Evolutionary conservation across 1,140 invertebrate genomes (phyloP).

Genomic region (Phortica variegata): DNA sequence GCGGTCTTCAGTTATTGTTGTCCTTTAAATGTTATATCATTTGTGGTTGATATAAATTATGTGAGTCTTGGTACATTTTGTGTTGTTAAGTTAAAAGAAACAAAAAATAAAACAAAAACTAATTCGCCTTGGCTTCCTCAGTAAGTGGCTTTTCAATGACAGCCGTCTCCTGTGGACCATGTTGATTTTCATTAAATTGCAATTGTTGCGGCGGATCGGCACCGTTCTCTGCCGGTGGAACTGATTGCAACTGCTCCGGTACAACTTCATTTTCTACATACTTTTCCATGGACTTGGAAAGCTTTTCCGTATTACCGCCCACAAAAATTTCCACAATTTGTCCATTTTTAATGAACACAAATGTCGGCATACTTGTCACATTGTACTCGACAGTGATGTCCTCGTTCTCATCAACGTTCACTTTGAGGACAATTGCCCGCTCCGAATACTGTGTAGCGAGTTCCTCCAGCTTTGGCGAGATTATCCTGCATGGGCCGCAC

Average conservation of each 20-base stretch:
- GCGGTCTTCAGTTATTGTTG: too few relatives aligned
- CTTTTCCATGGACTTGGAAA: constrained; percentile 67
- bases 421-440: constrained; percentile 62
- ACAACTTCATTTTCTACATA: constrained; percentile 15
- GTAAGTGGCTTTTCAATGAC: too few relatives aligned
- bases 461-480: constrained; percentile 78
- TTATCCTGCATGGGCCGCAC: constrained; percentile 92
- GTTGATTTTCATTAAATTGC: not conserved
- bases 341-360: constrained; percentile 82
- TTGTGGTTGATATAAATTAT: too few relatives aligned
- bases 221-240: not conserved
- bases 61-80: too few relatives aligned
- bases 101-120: too few relatives aligned
- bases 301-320: constrained; percentile 77
- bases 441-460: constrained; percentile 60
- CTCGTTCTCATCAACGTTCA: constrained; percentile 88
- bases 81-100: too few relatives aligned
- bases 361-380: constrained; percentile 91
- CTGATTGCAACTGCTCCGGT: not conserved
- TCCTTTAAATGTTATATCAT: too few relatives aligned
- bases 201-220: too few relatives aligned
- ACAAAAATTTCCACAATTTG: constrained; percentile 73
- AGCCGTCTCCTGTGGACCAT: too few relatives aligned
- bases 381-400: constrained; percentile 79
- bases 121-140: too few relatives aligned